Base-by-base conservation (phyloP, 2,113 vertebrate genomes). In the Stegostoma tigrinum region DNA sequence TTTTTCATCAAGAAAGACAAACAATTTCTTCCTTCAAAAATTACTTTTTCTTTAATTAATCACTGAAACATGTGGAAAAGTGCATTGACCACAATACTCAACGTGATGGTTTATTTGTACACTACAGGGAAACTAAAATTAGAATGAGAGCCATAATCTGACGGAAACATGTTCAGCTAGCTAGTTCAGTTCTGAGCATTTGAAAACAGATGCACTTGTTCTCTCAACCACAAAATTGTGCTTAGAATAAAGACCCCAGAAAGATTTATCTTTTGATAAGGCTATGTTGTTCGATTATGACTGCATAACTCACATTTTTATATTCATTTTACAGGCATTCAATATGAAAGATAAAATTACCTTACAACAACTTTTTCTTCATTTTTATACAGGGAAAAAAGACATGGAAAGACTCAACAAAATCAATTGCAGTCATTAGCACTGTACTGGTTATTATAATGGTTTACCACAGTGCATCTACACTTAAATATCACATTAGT, bases 151-250 rank as follows among this genome's bases (percentile, higher is more conserved):
- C 97, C 97, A 97, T 97, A 97, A 95, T 97, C 96, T 96, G 96
- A 97, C 97, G 97, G 97, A 97, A 97, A 97, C 97, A 97, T 97
- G 97, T 98, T 97, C 97, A 97, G 97, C 97, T 98, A 97, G 97
- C 97, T 97, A 97, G 98, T 98, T 98, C 97, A 98, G 97, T 98
- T 97, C 98, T 98, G 98, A 98, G 97, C 97, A 97, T 97, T 97
- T 97, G 96, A 97, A 97, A 97, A 96, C 98, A 97, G 96, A 97
- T 96, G 97, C 55, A 61, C 12, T 61, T 42, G n/a, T 42, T 66
- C 64, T 94, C 91, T 27, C 91, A 94, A 94, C 42, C 30, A 95
- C 42, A 23, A 95, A 72, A 95, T 42, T 17, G 38, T 23, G 7
- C 38, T 94, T 70, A 66, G 87, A 94, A 94, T 94, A 70, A 94